Conservation (phyloP, 2,888 invertebrate species). For the Cerastis rubricosa region DNA sequence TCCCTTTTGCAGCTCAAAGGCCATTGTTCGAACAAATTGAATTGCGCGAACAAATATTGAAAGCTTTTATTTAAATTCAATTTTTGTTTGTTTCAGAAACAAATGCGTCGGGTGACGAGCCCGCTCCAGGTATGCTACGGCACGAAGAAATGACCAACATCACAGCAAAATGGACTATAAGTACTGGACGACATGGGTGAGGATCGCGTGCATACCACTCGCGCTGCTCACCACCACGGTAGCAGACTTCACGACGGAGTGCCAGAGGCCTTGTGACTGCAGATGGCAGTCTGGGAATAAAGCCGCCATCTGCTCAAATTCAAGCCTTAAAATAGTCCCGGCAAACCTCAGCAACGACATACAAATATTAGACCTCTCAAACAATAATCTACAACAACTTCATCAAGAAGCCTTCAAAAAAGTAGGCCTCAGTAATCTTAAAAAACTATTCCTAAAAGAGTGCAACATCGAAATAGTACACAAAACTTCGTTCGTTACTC, state of each 20-base stretch:
- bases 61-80: constrained; percentile 53
- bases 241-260: constrained; percentile 91
- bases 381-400: constrained; percentile 92
- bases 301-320: constrained; percentile 95
- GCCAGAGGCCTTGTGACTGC: constrained; percentile 94
- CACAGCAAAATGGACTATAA: constrained; percentile 88
- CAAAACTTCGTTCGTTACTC: constrained; percentile 93
- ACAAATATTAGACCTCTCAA: constrained; percentile 93
- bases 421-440: constrained; percentile 94
- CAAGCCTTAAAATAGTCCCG: constrained; percentile 93
- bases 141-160: constrained; percentile 87
- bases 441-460: constrained; percentile 94
- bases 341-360: constrained; percentile 93
- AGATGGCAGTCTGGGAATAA: constrained; percentile 97
- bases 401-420: constrained; percentile 92
- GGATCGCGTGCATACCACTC: constrained; percentile 80
- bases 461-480: constrained; percentile 94
- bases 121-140: constrained; percentile 85
- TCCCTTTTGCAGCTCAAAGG: constrained; percentile 47
- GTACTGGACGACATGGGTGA: constrained; percentile 89
- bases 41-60: constrained; percentile 43
- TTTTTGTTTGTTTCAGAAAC: constrained; percentile 82
- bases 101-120: constrained; percentile 80
- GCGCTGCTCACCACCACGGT: constrained; percentile 80
- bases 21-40: constrained; percentile 50